A percentile compares a stretch with the other conserved stretches of the same genome.
Conservation (phyloP, 1,140 invertebrate species). For the Lordiphosa collinella region DNA sequence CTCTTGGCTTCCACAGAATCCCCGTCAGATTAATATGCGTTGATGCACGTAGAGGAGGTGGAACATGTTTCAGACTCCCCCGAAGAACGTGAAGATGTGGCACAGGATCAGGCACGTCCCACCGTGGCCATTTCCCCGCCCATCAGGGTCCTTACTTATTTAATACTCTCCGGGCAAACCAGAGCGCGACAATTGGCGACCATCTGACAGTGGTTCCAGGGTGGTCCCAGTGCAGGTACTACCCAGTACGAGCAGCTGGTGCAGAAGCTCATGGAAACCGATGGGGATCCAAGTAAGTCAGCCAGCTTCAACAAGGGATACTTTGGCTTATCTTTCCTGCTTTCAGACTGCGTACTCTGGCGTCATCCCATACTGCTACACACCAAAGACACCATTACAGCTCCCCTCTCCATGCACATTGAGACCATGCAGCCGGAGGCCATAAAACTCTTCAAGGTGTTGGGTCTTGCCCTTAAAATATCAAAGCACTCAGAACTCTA, state of each 20-base stretch:
- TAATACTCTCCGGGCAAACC: slow-evolving; percentile 94
- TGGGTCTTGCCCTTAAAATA: too few species aligned
- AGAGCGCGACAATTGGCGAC: slow-evolving; percentile 95
- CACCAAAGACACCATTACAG: slow-evolving; percentile 92
- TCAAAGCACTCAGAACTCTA: too few species aligned
- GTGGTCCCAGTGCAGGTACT: slow-evolving; percentile 93
- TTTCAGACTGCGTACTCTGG: slow-evolving; percentile 93
- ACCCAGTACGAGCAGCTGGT: slow-evolving; percentile 96
- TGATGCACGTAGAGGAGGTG: slow-evolving; percentile 95
- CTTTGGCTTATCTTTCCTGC: neutral
- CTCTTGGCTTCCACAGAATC: slow-evolving; percentile 83
- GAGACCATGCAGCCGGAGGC: slow-evolving; percentile 93
- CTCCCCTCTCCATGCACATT: slow-evolving; percentile 91
- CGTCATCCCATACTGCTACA: slow-evolving; percentile 95
- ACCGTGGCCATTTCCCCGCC: slow-evolving; percentile 95
- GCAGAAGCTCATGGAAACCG: slow-evolving; percentile 96
- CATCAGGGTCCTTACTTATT: slow-evolving; percentile 94
- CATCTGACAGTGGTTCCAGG: slow-evolving; percentile 96
- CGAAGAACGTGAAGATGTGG: slow-evolving; percentile 90
- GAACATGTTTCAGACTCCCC: slow-evolving; percentile 95
- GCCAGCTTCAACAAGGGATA: neutral
- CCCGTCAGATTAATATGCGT: slow-evolving; percentile 97
- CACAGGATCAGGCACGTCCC: slow-evolving; percentile 84
- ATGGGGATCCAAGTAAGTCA: slow-evolving; percentile 91
- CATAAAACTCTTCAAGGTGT: slow-evolving; percentile 97